Base-by-base conservation (phyloP, 2,113 vertebrate genomes). In the Prunella himalayana region DNA sequence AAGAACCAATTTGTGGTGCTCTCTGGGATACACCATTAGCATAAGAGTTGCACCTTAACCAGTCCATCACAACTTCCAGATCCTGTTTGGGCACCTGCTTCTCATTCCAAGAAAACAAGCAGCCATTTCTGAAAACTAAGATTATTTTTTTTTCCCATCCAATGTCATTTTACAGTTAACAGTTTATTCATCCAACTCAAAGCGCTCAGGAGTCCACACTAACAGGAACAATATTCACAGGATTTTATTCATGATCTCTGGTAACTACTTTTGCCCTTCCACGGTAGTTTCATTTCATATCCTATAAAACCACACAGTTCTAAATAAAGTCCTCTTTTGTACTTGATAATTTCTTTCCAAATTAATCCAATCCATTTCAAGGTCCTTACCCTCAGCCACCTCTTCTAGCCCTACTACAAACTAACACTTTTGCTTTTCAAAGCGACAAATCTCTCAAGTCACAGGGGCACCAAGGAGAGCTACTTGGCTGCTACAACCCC, bases 221-320 rank as follows among this genome's bases (percentile, higher is more conserved):
- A 13, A 82, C 61, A 88, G 25, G 7, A 81, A 39, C 15, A 57
- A 37, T 2, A 76, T 11, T 22, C 41, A 39, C 31, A 53, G 61
- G n/a, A 42, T 50, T 75, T 85, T 44, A 69, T 24, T 42, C 23
- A 9, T 31, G 5, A 47, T 37, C 45, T 86, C 59, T 28, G 11
- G 50, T 82, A 88, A 81, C 15, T 15, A 28, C 50, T 88, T 64
- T 8, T 10, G 61, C 9, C 44, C 33, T 85, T 89, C 56, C 65
- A 65, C 0, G 0, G 27, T 64, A 30, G 15, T 59, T 85, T 14
- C 18, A 5, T 37, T 75, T 44, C 37, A 2, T 47, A 71, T 9
- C 66, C 70, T n/a, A 42, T 5, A 39, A 78, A 24, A 18, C 11
- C 12, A 35, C 49, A 33, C 7, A 28, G 24, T 41, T 59, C 53